Conservation (phyloP, 2,797 vertebrate species). For the Lates japonicus region DNA sequence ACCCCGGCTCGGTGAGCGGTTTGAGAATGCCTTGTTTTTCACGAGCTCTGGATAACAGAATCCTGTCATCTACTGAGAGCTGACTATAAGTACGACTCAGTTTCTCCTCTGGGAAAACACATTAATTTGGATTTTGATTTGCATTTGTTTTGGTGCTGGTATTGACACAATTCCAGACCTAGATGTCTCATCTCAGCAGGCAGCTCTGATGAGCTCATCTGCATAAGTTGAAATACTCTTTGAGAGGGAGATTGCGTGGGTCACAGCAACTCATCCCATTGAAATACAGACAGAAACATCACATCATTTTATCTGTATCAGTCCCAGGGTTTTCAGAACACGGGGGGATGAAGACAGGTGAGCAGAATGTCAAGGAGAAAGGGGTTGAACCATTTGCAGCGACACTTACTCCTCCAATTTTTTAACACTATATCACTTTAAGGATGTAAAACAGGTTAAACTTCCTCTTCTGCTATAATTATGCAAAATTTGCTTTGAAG, state of each 20-base stretch:
- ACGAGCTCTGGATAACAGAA: slow-evolving; percentile 81
- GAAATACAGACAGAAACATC: slow-evolving; percentile 84
- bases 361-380: slow-evolving; percentile 81
- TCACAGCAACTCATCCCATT: slow-evolving; percentile 85
- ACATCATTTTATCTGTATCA: slow-evolving; percentile 82
- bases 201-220: slow-evolving; percentile 88
- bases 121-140: slow-evolving; percentile 88
- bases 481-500: slow-evolving; percentile 74
- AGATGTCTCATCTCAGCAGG: slow-evolving; percentile 87
- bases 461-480: slow-evolving; percentile 71
- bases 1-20: slow-evolving; percentile 68
- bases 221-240: slow-evolving; percentile 88
- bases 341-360: slow-evolving; percentile 80
- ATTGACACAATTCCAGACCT: slow-evolving; percentile 88
- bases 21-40: slow-evolving; percentile 77
- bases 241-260: slow-evolving; percentile 86
- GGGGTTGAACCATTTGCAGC: slow-evolving; percentile 70
- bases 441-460: slow-evolving; percentile 75
- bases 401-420: slow-evolving; percentile 63
- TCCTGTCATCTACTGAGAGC: slow-evolving; percentile 85
- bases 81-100: slow-evolving; percentile 82
- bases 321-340: slow-evolving; percentile 75
- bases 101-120: slow-evolving; percentile 86
- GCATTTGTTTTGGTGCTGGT: slow-evolving; percentile 87
- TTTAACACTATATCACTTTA: slow-evolving; percentile 65